Conservation (phyloP, 2,797 vertebrate genomes). For the Knipowitschia caucasica region DNA sequence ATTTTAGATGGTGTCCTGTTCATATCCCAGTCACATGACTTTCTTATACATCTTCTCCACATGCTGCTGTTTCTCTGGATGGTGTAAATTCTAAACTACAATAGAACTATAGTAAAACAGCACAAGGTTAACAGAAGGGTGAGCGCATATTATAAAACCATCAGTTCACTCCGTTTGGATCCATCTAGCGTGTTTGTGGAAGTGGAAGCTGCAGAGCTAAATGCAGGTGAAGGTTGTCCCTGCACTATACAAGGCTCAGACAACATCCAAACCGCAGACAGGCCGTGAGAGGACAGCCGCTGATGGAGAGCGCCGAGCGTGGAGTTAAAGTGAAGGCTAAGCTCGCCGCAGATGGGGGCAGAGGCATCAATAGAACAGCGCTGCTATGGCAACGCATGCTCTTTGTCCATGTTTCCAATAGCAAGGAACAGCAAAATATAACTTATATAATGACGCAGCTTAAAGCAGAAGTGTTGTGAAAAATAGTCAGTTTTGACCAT, state of each 20-base stretch:
- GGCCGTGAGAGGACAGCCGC: constrained; percentile 47
- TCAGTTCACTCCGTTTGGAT: too few relatives aligned
- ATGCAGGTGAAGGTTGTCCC: constrained; percentile 71
- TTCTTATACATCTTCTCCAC: too few relatives aligned
- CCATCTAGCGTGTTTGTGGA: constrained; percentile 71
- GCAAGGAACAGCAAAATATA: constrained; percentile 10
- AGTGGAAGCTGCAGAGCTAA: constrained; percentile 64
- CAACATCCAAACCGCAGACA: constrained; percentile 55
- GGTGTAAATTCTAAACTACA: constrained; percentile 64
- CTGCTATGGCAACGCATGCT: constrained; percentile 72
- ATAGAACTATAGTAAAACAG: constrained; percentile 69
- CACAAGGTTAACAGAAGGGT: constrained; percentile 67
- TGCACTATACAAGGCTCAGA: constrained; percentile 58
- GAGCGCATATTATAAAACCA: too few relatives aligned
- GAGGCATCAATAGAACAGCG: constrained; percentile 68
- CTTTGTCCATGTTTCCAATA: constrained; percentile 19
- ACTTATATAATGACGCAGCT: not conserved
- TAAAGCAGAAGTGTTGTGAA: too few relatives aligned
- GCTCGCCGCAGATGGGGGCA: constrained; percentile 59
- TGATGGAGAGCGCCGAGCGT: constrained; percentile 46
- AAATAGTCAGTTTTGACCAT: too few relatives aligned
- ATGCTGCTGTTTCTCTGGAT: too few relatives aligned
- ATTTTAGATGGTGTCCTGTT: too few relatives aligned
- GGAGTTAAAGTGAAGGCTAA: constrained; percentile 59
- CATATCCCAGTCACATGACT: too few relatives aligned